A percentile compares a stretch with the other conserved stretches of the same genome.
Conservation (phyloP, 2,888 invertebrate species). For the Dastarcus helophoroides region DNA sequence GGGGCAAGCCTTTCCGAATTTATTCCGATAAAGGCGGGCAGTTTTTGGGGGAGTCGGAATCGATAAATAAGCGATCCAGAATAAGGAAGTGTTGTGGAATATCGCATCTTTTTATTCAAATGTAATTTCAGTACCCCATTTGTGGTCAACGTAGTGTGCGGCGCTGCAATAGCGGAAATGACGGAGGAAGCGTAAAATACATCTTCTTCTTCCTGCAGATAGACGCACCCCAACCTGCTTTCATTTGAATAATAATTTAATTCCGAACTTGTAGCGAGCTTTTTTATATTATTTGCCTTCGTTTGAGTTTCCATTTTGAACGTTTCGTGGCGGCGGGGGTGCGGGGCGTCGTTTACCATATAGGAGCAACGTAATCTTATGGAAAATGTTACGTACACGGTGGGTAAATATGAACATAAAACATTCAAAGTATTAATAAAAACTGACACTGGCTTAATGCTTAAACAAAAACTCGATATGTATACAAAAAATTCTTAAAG, state of each 20-base stretch:
- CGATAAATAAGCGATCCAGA: slow-evolving; percentile 12
- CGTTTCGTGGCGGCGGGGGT: no score
- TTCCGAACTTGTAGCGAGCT: slow-evolving; percentile 26
- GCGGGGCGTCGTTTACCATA: no score
- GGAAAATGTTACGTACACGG: no score
- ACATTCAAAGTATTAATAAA: no score
- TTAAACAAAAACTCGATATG: no score
- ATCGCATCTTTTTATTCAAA: slow-evolving; percentile 25
- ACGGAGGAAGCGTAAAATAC: slow-evolving; percentile 29
- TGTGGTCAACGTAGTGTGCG: slow-evolving; percentile 28
- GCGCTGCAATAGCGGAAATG: slow-evolving; percentile 27
- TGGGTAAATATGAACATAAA: no score
- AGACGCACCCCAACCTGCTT: slow-evolving; percentile 21
- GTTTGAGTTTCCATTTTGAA: slow-evolving; percentile 30
- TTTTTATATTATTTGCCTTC: slow-evolving; percentile 24
- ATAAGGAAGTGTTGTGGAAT: background rate
- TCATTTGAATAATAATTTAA: slow-evolving; percentile 34
- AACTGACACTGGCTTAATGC: no score
- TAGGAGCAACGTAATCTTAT: no score
- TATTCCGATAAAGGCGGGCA: no score
- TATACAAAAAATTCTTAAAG: no score
- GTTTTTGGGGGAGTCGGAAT: slow-evolving; percentile 2
- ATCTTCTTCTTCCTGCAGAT: slow-evolving; percentile 28
- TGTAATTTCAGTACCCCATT: slow-evolving; percentile 27
- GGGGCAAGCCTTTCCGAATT: no score